Percentiles rank a stretch among this genome's conserved stretches.
Conservation (phyloP, 2,797 vertebrate genomes). For the Gallinago solitaria region DNA sequence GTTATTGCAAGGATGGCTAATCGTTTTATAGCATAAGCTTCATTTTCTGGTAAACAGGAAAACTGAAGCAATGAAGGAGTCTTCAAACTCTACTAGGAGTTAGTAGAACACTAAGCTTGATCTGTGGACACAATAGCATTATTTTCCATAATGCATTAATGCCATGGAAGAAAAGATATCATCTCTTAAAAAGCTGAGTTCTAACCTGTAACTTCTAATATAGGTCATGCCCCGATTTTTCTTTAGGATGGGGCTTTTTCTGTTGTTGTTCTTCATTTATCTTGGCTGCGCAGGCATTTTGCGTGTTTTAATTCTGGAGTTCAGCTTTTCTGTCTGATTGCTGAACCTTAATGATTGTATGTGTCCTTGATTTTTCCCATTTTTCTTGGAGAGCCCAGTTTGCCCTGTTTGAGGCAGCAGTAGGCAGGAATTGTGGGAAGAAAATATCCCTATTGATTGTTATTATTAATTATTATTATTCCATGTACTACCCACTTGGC, state of each 20-base stretch:
- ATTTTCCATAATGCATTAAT: neutral
- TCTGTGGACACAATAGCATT: neutral
- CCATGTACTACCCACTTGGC: fast-evolving
- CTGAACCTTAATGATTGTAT: neutral
- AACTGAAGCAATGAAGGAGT: neutral
- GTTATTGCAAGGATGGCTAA: neutral
- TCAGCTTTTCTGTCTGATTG: neutral
- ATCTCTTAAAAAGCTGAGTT: neutral
- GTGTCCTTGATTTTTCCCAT: neutral
- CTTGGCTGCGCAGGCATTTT: neutral
- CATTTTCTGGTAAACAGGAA: neutral
- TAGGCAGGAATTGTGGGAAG: neutral
- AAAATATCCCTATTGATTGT: neutral
- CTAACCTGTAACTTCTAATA: neutral
- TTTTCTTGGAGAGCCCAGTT: neutral
- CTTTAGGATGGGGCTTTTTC: neutral
- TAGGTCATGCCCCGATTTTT: neutral
- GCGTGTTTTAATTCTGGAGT: neutral
- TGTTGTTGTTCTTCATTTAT: neutral
- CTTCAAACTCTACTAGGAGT: neutral
- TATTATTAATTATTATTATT: neutral
- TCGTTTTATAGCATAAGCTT: neutral
- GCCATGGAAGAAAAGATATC: neutral
- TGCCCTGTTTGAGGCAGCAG: neutral
- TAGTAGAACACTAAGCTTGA: neutral